phyloP scores from a whole-genome alignment of 2,797 vertebrate species.

The Craterocephalus amniculus region DNA sequence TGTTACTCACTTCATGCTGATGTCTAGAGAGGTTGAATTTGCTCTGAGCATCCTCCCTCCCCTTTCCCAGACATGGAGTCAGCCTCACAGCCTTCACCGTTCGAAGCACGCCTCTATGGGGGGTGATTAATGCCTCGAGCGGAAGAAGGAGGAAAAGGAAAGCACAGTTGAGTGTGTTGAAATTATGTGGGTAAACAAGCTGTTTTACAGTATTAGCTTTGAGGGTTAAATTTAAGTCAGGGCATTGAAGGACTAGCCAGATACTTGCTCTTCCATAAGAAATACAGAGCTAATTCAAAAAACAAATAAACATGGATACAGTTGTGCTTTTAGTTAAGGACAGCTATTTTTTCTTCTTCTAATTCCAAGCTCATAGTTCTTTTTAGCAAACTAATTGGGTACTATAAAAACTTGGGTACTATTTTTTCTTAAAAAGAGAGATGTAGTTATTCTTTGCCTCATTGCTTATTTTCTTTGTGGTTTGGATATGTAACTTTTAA shows the following conservation, averaged over 20 bases:
- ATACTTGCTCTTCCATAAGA: background rate
- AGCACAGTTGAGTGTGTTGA: background rate
- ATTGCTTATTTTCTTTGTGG: too few species aligned
- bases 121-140: constrained; percentile 56
- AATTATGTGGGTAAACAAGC: too few species aligned
- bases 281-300: background rate
- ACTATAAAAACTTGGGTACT: too few species aligned
- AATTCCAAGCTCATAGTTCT: too few species aligned
- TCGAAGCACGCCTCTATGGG: constrained; percentile 40
- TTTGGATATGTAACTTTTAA: too few species aligned
- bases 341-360: too few species aligned
- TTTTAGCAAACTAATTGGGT: too few species aligned
- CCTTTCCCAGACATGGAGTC: constrained; percentile 68
- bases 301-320: too few species aligned
- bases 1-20: constrained; percentile 41
- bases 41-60: constrained; percentile 73
- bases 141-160: constrained; percentile 1
- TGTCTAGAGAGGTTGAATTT: constrained; percentile 53
- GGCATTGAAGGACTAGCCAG: background rate
- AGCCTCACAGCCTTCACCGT: constrained; percentile 47
- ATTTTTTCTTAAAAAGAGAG: too few species aligned
- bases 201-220: background rate
- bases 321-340: too few species aligned
- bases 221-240: background rate
- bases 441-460: too few species aligned